Evolutionary conservation across 2,888 invertebrate species (phyloP), one percentile per base, ranked within the genome.

Genomic region (Melinopterus prodromus): DNA sequence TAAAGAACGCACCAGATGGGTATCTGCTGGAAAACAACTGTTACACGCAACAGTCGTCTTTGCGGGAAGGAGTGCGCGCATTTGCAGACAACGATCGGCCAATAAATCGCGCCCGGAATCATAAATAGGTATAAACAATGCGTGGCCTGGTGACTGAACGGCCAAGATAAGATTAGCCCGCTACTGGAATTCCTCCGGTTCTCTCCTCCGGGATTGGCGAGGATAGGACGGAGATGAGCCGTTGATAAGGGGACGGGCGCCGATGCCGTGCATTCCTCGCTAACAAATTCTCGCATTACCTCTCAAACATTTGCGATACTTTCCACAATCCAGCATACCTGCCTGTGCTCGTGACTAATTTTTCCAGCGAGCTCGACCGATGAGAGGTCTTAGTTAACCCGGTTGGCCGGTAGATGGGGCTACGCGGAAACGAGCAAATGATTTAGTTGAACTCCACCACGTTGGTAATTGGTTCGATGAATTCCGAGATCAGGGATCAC

Each of bases 41-140:
- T 72, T 71, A 72, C 71, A 71, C 74, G 81, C 82, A 84, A 83
- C 82, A 82, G 83, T 82, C 53, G 53, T 53, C 7, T 2, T 53
- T 82, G 83, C 81, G 79, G 81, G 80, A 81, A 82, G 83, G 83
- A 82, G 83, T 81, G 82, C 81, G 82, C 81, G 74, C 74, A 74
- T 74, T 81, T 81, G 82, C 78, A 80, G 84, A 82, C 82, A 83
- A 80, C 81, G 82, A 83, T 84, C 83, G 83, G 82, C 82, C 81
- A 82, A 84, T 84, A 84, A 84, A 84, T 84, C 83, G 84, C 80
- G 80, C 79, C 80, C 81, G 83, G 81, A 82, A 84, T 84, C 84
- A 82, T 84, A 84, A 84, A 84, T 82, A 83, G 80, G 76, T 69
- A 82, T 78, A 80, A 81, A 83, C 83, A 83, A 83, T 83, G 82